Evolutionary conservation across 2,888 invertebrate genomes (phyloP).

Genomic region (Dolichopus griseipennis): DNA sequence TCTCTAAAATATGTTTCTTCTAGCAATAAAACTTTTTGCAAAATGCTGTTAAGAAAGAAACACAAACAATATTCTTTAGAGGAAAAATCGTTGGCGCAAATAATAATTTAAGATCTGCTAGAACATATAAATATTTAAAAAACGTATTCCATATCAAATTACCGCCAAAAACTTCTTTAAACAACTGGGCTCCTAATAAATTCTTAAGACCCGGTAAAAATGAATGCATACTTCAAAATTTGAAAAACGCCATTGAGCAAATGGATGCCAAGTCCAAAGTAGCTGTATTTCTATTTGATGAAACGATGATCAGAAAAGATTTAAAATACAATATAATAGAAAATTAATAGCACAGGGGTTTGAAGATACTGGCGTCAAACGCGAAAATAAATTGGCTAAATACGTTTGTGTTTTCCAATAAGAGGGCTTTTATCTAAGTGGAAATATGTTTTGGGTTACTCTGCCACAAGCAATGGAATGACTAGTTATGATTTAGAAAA

Average conservation of each 20-base stretch:
- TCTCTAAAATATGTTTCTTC: too few species aligned
- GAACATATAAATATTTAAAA: too few species aligned
- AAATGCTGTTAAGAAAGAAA: too few species aligned
- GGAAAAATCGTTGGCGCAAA: too few species aligned
- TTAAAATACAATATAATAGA: slow-evolving; percentile 15
- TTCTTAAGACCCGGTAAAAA: slow-evolving; percentile 14
- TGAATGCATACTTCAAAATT: slow-evolving; percentile 9
- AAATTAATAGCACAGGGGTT: slow-evolving; percentile 16
- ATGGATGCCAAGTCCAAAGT: slow-evolving; percentile 14
- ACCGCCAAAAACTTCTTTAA: slow-evolving; percentile 14
- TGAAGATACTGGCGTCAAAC: slow-evolving; percentile 13
- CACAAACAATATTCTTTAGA: too few species aligned
- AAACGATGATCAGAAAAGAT: slow-evolving; percentile 15
- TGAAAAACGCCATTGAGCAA: slow-evolving; percentile 9
- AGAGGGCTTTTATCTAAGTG: slow-evolving; percentile 12
- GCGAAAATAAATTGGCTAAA: slow-evolving; percentile 12
- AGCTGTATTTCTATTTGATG: slow-evolving; percentile 15
- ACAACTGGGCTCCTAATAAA: slow-evolving; percentile 16
- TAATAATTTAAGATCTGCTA: too few species aligned
- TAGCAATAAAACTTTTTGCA: too few species aligned
- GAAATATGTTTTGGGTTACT: slow-evolving; percentile 15
- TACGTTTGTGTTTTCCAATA: slow-evolving; percentile 3
- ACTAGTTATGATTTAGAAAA: background rate
- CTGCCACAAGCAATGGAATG: slow-evolving; percentile 4
- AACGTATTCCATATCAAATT: slow-evolving; percentile 15